Percentiles rank a stretch among this genome's conserved stretches.
Conservation (phyloP, 2,113 vertebrate genomes). For the Syrmaticus mikado region DNA sequence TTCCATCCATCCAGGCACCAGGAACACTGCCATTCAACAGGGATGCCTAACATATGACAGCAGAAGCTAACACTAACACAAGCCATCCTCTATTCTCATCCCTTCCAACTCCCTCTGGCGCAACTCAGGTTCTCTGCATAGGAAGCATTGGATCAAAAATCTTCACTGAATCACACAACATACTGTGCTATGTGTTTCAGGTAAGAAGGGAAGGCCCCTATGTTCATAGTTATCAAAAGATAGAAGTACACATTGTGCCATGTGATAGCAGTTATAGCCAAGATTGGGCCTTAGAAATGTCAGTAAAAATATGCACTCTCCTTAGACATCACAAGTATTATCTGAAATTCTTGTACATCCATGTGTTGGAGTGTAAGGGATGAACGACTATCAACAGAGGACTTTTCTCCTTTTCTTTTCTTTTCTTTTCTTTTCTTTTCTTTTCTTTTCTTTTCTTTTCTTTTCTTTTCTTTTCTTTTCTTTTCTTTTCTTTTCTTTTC, state of each 20-base stretch:
- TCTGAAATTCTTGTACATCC: background rate
- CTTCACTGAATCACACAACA: background rate
- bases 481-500: no score
- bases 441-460: no score
- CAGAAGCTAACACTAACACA: background rate
- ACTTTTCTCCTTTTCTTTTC: background rate
- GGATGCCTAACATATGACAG: constrained; percentile 18
- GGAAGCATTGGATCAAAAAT: background rate
- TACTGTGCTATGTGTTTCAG: background rate
- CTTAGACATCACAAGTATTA: background rate
- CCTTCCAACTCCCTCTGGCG: constrained; percentile 20
- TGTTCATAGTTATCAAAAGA: background rate
- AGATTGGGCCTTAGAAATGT: background rate
- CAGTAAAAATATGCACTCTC: background rate
- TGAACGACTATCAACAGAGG: rapidly evolving
- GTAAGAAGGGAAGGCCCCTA: background rate
- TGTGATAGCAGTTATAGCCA: background rate
- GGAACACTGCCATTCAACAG: constrained; percentile 9
- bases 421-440: background rate
- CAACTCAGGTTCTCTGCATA: background rate
- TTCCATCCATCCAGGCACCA: constrained; percentile 15
- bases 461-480: no score
- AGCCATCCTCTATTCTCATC: background rate
- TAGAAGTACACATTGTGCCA: background rate
- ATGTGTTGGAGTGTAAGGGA: background rate